These are phyloP conservation scores for Sympetrum striolatum DNA, from an alignment of 2,888 invertebrate species.

Conservation along the genomic window DNA sequence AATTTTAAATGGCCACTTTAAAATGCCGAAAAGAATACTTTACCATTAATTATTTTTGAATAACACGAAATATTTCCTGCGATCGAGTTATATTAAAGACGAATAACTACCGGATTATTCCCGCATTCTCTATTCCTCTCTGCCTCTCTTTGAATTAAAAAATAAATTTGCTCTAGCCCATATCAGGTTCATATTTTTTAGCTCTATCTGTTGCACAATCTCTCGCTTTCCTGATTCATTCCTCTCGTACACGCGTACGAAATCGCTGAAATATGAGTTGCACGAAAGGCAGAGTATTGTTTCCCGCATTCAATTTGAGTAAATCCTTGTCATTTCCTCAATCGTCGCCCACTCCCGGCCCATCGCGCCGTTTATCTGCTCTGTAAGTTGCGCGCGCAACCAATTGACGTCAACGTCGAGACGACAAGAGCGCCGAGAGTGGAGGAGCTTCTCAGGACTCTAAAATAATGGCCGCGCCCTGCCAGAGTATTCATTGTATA, in stretches of 20 bases:
- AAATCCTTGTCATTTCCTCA: not conserved
- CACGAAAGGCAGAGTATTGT: not conserved
- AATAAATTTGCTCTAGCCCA: too few species aligned
- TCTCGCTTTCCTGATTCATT: not conserved
- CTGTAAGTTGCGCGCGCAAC: slow-evolving; percentile 13
- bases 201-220: too few species aligned
- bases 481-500: not conserved
- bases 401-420: not conserved
- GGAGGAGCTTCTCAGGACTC: not conserved
- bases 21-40: too few species aligned
- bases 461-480: not conserved
- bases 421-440: not conserved
- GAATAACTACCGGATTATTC: too few species aligned
- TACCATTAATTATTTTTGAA: too few species aligned
- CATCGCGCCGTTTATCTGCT: not conserved
- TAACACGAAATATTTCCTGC: too few species aligned
- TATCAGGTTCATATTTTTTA: too few species aligned
- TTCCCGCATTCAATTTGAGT: slow-evolving; percentile 3
- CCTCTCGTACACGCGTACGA: not conserved
- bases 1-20: too few species aligned
- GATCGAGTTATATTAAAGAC: too few species aligned
- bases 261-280: not conserved
- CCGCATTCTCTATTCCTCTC: too few species aligned
- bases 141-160: too few species aligned
- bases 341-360: not conserved